phyloP scores from a whole-genome alignment of 1,140 invertebrate genomes.

The Aphaenogaster floridana region DNA sequence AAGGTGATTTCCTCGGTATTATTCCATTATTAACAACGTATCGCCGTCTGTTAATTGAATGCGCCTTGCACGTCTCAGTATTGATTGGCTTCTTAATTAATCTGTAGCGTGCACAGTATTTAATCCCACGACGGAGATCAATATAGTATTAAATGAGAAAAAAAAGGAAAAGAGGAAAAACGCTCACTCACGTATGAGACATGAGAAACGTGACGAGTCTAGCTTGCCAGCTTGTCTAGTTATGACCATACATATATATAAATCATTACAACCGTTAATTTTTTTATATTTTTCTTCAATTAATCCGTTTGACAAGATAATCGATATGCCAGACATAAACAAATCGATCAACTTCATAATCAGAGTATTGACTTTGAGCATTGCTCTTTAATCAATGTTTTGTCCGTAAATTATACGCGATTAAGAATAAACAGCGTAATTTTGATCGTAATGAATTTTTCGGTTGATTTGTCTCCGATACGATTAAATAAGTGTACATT shows the following conservation, averaged over 20 bases:
- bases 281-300: background rate
- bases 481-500: background rate
- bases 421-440: background rate
- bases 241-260: background rate
- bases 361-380: background rate
- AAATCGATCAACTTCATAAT: background rate
- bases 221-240: background rate
- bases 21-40: slow-evolving; percentile 65
- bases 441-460: background rate
- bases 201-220: background rate
- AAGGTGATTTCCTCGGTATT: slow-evolving; percentile 54
- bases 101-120: slow-evolving; percentile 19
- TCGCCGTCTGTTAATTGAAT: slow-evolving; percentile 27
- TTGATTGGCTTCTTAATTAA: slow-evolving; percentile 50
- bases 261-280: background rate
- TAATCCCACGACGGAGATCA: slow-evolving; percentile 6
- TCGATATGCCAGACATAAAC: background rate
- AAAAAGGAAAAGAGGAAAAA: background rate
- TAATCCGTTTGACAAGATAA: background rate
- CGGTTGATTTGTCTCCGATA: background rate
- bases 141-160: background rate
- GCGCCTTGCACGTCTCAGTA: background rate
- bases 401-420: background rate
- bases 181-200: background rate
- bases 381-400: background rate